A percentile compares a stretch with the other conserved stretches of the same genome.
These are phyloP conservation scores for Haliaeetus leucogaster DNA, from an alignment of 2,113 vertebrate genomes.

Conservation along the genomic window DNA sequence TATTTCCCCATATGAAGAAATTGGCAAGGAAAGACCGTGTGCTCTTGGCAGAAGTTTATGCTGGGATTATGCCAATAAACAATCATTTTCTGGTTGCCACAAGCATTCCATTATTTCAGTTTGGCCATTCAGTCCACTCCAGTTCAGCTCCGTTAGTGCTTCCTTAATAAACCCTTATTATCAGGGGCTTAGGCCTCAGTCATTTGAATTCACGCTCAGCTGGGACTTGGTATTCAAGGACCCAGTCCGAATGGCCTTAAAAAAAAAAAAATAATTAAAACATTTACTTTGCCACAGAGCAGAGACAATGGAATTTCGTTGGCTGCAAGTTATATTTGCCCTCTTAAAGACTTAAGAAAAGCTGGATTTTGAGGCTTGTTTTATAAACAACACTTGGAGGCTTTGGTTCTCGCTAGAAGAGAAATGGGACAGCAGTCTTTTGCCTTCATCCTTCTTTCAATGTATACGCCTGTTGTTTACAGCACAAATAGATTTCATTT, in stretches of 20 bases:
- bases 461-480: background rate
- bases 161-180: conserved; percentile 54
- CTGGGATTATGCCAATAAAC: conserved; percentile 52
- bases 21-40: background rate
- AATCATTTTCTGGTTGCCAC: conserved; percentile 61
- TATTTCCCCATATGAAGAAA: conserved; percentile 47
- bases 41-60: conserved; percentile 51
- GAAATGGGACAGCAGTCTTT: background rate
- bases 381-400: conserved; percentile 31
- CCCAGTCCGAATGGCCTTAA: background rate
- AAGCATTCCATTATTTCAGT: conserved; percentile 48
- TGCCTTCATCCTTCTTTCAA: background rate
- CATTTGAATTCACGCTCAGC: conserved; percentile 33
- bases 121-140: conserved; percentile 26
- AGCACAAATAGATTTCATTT: background rate
- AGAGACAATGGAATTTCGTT: background rate
- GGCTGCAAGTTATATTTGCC: conserved; percentile 29
- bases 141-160: background rate
- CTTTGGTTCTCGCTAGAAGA: background rate
- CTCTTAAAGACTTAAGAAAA: conserved; percentile 27
- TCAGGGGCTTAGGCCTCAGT: conserved; percentile 18
- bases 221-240: background rate
- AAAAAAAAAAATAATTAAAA: background rate
- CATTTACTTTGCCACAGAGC: background rate
- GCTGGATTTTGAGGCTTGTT: conserved; percentile 37